Evolutionary conservation across 2,888 invertebrate genomes (phyloP).

Genomic region (Cistogaster globosa): DNA sequence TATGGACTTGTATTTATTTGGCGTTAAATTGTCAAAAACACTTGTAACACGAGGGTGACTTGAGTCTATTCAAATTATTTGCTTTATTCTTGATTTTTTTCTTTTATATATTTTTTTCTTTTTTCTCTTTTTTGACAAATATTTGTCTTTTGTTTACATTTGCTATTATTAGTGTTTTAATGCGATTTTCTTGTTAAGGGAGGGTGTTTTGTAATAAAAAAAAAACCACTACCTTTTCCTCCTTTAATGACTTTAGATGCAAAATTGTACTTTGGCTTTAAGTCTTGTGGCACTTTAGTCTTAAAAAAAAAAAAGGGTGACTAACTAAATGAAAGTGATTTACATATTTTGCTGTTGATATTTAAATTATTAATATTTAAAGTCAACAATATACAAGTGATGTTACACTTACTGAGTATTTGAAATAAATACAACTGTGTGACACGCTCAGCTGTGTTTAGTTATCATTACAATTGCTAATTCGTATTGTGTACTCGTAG

Average conservation of each 20-base stretch:
- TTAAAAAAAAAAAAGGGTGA: slow-evolving; percentile 31
- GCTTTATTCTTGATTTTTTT: slow-evolving; percentile 51
- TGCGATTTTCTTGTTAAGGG: slow-evolving; percentile 49
- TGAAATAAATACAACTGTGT: background rate
- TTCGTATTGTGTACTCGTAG: slow-evolving; percentile 16
- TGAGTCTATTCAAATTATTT: slow-evolving; percentile 59
- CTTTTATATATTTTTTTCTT: slow-evolving; percentile 60
- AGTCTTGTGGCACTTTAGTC: slow-evolving; percentile 1
- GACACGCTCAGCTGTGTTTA: slow-evolving; percentile 66
- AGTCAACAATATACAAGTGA: slow-evolving; percentile 53
- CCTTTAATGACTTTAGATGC: slow-evolving; percentile 5
- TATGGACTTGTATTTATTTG: slow-evolving; percentile 29
- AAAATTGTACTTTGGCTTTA: background rate
- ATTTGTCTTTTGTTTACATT: slow-evolving; percentile 66
- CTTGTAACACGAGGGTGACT: slow-evolving; percentile 45
- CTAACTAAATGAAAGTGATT: slow-evolving; percentile 44
- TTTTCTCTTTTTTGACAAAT: slow-evolving; percentile 65
- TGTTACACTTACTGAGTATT: slow-evolving; percentile 1
- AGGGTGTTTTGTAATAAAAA: slow-evolving; percentile 55
- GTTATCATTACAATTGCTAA: slow-evolving; percentile 69
- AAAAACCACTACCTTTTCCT: slow-evolving; percentile 34
- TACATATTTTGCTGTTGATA: slow-evolving; percentile 56
- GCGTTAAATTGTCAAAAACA: slow-evolving; percentile 55
- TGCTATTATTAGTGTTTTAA: slow-evolving; percentile 64
- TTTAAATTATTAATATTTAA: slow-evolving; percentile 67